Percentiles rank a stretch among this genome's conserved stretches.
Conservation (phyloP, 2,888 invertebrate genomes). For the Anagyrus pseudococci region DNA sequence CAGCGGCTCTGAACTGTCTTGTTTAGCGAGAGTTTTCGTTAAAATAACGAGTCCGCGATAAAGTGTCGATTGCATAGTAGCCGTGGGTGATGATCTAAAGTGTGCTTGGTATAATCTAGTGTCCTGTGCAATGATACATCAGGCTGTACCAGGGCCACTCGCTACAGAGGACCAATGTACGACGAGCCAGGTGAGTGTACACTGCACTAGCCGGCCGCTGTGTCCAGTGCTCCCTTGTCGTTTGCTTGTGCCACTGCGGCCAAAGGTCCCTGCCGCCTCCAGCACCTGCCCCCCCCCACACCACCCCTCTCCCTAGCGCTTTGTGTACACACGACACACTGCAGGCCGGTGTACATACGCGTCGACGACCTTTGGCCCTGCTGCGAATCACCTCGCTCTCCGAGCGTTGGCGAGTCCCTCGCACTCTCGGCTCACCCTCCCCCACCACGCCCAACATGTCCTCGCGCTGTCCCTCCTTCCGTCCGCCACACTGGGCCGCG, state of each 20-base stretch:
- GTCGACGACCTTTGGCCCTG: conserved; percentile 4
- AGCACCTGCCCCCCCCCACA: background rate
- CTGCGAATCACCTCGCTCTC: no score
- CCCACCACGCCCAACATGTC: conserved; percentile 24
- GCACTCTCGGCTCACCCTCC: conserved; percentile 13
- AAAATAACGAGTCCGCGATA: no score
- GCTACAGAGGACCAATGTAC: conserved; percentile 58
- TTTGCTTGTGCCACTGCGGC: background rate
- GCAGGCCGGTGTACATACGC: background rate
- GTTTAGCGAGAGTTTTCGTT: no score
- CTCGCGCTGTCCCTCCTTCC: background rate
- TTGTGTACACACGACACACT: background rate
- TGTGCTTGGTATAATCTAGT: conserved; percentile 40
- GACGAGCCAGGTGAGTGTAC: conserved; percentile 55
- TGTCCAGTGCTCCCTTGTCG: conserved; percentile 42
- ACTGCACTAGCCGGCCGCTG: conserved; percentile 43
- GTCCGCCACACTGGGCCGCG: background rate
- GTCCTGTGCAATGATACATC: conserved; percentile 58
- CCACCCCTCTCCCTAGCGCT: background rate
- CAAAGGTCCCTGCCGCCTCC: background rate
- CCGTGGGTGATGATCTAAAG: conserved; percentile 31
- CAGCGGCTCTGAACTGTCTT: no score
- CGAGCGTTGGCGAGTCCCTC: conserved; percentile 7
- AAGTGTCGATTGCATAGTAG: background rate
- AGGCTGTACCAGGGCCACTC: conserved; percentile 44